phyloP scores from a whole-genome alignment of 2,797 vertebrate species.

The Sylvilagus floridanus region DNA sequence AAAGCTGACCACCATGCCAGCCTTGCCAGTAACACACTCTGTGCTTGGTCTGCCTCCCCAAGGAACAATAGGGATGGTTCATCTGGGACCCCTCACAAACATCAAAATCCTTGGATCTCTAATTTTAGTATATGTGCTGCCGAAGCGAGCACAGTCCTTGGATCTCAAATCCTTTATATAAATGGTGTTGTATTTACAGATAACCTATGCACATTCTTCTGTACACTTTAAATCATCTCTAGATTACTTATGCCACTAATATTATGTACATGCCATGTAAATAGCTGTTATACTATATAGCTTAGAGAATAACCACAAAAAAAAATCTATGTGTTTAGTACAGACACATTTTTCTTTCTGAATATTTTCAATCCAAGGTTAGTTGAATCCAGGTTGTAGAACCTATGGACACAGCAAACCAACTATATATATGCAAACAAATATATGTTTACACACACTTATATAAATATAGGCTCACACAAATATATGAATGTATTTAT shows the following conservation, averaged over 20 bases:
- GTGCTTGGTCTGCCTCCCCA: no score
- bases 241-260: neutral
- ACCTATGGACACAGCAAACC: neutral
- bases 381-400: neutral
- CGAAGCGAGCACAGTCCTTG: no score
- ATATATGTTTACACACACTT: no score
- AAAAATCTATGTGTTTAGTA: neutral
- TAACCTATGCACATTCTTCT: neutral
- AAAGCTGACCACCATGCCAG: no score
- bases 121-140: no score
- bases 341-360: neutral
- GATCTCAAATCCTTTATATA: neutral
- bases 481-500: neutral
- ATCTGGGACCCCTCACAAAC: neutral
- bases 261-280: neutral
- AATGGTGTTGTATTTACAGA: neutral
- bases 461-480: neutral
- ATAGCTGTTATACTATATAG: neutral
- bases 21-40: no score
- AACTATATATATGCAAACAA: neutral
- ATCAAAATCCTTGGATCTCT: neutral
- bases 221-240: neutral
- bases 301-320: neutral
- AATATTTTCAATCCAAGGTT: neutral
- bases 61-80: no score